Evolutionary conservation across 1,140 invertebrate genomes (phyloP).

Genomic region (Metaphire vulgaris): DNA sequence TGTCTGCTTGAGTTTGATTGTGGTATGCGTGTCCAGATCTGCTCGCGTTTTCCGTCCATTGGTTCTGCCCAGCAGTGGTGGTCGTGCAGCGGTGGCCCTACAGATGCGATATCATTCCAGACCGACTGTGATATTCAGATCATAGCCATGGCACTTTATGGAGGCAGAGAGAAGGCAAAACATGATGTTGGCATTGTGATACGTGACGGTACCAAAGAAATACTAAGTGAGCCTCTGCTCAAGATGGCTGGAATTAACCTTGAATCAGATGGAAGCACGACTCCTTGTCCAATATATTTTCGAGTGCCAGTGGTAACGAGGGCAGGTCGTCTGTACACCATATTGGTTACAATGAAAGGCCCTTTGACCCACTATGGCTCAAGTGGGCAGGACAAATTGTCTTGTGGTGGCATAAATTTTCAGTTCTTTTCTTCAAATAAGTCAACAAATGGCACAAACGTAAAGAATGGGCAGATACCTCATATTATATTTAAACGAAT

Average conservation of each 20-base stretch:
- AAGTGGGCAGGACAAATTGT: constrained; percentile 6
- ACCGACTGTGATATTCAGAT: constrained; percentile 12
- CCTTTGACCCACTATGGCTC: constrained; percentile 17
- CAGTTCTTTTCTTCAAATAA: constrained; percentile 7
- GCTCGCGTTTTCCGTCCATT: constrained; percentile 1
- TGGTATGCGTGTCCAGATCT: constrained; percentile 4
- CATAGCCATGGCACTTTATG: constrained; percentile 15
- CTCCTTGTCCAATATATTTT: constrained; percentile 10
- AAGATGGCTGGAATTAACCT: neutral
- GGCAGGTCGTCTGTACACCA: neutral
- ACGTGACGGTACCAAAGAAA: neutral
- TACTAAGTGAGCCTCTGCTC: neutral
- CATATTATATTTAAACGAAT: neutral
- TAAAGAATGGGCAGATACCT: constrained; percentile 20
- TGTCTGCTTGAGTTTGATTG: neutral
- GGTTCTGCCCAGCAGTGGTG: constrained; percentile 20
- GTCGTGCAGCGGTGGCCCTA: constrained; percentile 15
- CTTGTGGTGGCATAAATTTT: neutral
- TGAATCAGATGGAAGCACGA: constrained; percentile 7
- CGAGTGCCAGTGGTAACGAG: neutral
- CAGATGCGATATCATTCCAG: constrained; percentile 13
- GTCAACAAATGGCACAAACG: constrained; percentile 18
- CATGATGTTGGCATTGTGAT: constrained; percentile 14
- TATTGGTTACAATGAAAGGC: constrained; percentile 11
- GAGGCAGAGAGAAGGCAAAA: neutral